These are phyloP conservation scores for Tonatia bakeri DNA, from an alignment of 2,113 vertebrate genomes.

Conservation along the genomic window DNA sequence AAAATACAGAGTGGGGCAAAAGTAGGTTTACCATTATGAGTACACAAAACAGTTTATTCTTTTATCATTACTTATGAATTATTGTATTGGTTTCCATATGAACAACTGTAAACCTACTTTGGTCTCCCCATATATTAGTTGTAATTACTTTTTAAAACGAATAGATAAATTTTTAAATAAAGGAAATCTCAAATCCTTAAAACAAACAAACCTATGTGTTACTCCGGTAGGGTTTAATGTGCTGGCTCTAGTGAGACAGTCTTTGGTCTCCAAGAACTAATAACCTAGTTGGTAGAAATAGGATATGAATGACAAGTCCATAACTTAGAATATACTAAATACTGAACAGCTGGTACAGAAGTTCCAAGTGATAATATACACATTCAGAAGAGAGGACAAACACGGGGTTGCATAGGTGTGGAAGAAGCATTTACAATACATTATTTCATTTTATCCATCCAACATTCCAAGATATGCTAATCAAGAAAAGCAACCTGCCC, in stretches of 20 bases:
- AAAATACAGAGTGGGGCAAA: background rate
- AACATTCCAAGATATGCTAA: background rate
- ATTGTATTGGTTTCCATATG: no score
- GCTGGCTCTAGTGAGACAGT: background rate
- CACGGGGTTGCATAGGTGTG: background rate
- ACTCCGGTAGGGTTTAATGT: background rate
- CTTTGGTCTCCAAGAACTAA: background rate
- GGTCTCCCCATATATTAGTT: background rate
- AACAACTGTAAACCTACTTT: no score
- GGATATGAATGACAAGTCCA: background rate
- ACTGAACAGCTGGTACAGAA: background rate
- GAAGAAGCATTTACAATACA: background rate
- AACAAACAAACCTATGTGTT: background rate
- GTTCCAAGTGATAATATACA: background rate
- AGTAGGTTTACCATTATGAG: no score
- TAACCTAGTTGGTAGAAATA: background rate
- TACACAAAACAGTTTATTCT: no score
- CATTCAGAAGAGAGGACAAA: background rate
- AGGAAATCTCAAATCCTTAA: background rate
- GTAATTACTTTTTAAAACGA: background rate
- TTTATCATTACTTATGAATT: no score
- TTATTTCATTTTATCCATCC: background rate
- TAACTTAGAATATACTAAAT: background rate
- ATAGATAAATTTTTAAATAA: background rate
- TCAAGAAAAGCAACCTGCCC: background rate